These are phyloP conservation scores for Psephotus haematonotus DNA, from an alignment of 2,113 vertebrate genomes.

Conservation along the genomic window DNA sequence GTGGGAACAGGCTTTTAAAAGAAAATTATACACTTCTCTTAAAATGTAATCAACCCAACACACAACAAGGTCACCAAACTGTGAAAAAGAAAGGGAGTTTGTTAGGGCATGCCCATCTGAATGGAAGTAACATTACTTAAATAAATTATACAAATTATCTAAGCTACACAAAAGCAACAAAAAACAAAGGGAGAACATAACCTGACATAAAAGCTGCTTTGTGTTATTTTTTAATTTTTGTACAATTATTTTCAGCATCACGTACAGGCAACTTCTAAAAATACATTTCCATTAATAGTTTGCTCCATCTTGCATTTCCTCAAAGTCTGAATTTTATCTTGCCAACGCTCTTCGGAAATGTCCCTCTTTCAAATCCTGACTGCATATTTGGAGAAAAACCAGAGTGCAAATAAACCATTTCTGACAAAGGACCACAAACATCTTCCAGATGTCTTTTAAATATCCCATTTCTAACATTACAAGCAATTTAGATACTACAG, in stretches of 20 bases:
- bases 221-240: background rate
- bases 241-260: background rate
- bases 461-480: background rate
- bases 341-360: background rate
- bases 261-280: background rate
- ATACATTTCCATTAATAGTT: background rate
- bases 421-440: background rate
- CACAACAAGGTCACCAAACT: background rate
- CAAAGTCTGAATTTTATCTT: background rate
- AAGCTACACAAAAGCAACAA: background rate
- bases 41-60: background rate
- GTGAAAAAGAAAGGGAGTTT: background rate
- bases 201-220: background rate
- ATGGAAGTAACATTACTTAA: background rate
- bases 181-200: background rate
- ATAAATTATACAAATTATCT: background rate
- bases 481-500: background rate
- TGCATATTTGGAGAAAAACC: background rate
- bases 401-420: background rate
- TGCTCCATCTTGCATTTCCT: background rate
- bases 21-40: background rate
- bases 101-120: background rate
- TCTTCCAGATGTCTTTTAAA: conserved; percentile 19
- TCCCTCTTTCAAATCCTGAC: background rate
- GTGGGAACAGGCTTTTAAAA: background rate